Percentiles rank a stretch among this genome's conserved stretches.
Evolutionary conservation across 2,888 invertebrate species (phyloP).

Genomic region (Pherbina coryleti): DNA sequence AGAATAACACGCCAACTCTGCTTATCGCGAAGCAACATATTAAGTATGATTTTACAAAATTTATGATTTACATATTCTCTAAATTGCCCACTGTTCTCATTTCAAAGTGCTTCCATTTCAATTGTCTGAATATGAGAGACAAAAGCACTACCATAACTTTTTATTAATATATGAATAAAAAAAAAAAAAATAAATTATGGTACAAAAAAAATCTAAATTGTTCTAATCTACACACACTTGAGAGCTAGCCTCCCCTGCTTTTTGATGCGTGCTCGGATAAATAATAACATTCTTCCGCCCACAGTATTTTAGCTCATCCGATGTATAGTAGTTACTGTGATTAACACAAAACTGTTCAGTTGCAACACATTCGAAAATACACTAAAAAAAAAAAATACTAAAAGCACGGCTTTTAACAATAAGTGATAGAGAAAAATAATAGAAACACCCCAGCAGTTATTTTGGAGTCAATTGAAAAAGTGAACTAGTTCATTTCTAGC

Average conservation of each 20-base stretch:
- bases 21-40: no score
- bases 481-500: no score
- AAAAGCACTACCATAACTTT: neutral
- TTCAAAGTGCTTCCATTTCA: neutral
- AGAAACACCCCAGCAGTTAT: no score
- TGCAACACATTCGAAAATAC: no score
- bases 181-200: neutral
- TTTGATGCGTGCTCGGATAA: neutral
- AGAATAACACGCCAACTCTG: no score
- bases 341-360: no score
- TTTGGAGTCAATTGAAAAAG: no score
- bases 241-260: constrained; percentile 4
- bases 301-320: neutral
- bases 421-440: no score
- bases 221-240: neutral
- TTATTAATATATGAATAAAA: neutral
- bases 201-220: constrained; percentile 4
- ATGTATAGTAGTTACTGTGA: neutral
- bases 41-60: no score
- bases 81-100: neutral
- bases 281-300: constrained; percentile 10
- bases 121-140: neutral
- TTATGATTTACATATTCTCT: no score
- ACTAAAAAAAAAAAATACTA: neutral
- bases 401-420: no score